phyloP scores from a whole-genome alignment of 2,797 vertebrate genomes.

The Trichosurus vulpecula region DNA sequence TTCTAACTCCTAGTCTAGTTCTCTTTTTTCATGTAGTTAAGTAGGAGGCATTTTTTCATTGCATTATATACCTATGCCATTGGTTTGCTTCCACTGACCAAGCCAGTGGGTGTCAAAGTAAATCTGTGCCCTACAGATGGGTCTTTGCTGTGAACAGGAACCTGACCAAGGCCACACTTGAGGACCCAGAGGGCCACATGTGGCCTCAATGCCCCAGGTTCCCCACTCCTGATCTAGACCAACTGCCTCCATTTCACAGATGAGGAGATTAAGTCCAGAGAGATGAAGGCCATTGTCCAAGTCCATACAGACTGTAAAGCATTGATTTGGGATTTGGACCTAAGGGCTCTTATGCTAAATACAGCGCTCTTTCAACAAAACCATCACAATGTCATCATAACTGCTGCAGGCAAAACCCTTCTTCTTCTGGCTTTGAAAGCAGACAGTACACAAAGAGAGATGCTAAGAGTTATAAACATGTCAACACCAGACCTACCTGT shows the following conservation, averaged over 20 bases:
- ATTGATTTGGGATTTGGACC: neutral
- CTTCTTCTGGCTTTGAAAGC: neutral
- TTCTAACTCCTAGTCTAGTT: neutral
- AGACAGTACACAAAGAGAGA: neutral
- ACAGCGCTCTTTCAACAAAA: neutral
- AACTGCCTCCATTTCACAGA: conserved; percentile 15
- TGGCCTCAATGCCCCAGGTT: no score
- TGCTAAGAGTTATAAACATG: neutral
- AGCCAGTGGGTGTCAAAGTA: neutral
- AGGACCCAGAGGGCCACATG: no score
- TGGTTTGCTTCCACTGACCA: neutral
- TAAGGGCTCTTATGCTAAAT: neutral
- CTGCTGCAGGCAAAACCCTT: neutral
- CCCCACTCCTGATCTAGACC: neutral
- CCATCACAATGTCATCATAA: neutral
- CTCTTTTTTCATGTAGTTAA: neutral
- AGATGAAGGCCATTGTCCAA: neutral
- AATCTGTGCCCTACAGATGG: neutral
- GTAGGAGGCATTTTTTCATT: neutral
- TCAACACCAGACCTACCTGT: neutral
- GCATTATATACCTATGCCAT: neutral
- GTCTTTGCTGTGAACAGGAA: neutral
- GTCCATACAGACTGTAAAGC: neutral
- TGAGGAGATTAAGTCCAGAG: conserved; percentile 22
- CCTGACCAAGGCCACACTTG: neutral